Evolutionary conservation across 1,140 invertebrate genomes (phyloP), one percentile per base, ranked within the genome.

Genomic region (Ceratina australensis): DNA sequence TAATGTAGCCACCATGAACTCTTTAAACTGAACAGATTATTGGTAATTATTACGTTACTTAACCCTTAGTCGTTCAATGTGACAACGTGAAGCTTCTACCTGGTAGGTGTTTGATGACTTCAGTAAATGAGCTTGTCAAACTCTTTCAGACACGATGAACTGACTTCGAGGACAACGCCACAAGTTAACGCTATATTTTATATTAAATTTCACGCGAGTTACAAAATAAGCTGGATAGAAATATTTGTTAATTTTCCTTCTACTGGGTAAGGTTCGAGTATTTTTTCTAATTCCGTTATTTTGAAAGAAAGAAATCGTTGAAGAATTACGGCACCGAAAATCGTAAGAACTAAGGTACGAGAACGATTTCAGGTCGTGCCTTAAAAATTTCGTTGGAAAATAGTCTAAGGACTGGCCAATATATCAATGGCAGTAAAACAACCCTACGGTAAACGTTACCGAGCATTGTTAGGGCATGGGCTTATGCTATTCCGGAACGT

Each of bases 11-110:
- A 33, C 5, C 5, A 33, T 33, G 28, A 69, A 57, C 18, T 57
- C n/a, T 60, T 56, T 50, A 82, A 72, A 79, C 72, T 79, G 73
- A 24, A n/a, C 0, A 81, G 72, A 84, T 85, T 81, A 83, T 80
- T 78, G 67, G 52, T 69, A 79, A 81, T 86, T 78, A 85, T 86
- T 83, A 80, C 76, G 54, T 78, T 42, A 68, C 76, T 81, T 81
- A 79, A 85, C 66, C 79, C 80, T 84, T 86, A 59, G 64, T 7
- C 24, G 42, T n/a, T 15, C 47, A 18, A 54, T 24, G 50, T 73
- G 26, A 79, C 80, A 84, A 78, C 72, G 26, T 71, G 49, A 80
- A 2, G 47, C n/a, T 28, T 73, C 78, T 82, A 84, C 82, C 82
- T 82, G 78, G 1, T 60, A 10, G 78, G 1, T 60, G 13, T 0